phyloP scores from a whole-genome alignment of 1,140 invertebrate species.

The Megathymus violae region DNA sequence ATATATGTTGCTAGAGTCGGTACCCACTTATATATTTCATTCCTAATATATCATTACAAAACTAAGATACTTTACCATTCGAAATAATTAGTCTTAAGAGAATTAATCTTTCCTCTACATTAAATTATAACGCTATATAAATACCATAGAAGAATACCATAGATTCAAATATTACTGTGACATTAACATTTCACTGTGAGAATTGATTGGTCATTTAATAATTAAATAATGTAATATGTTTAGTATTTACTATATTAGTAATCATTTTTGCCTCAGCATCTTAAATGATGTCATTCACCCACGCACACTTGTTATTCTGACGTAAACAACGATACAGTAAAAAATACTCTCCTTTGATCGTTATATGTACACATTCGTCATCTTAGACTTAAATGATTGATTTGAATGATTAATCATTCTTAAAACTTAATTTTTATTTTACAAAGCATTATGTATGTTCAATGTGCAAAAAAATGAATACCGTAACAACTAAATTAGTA shows the following conservation, averaged over 20 bases:
- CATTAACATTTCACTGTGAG: slow-evolving; percentile 1
- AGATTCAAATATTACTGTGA: not conserved
- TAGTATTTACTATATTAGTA: slow-evolving; percentile 72
- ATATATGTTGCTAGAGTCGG: too few relatives aligned
- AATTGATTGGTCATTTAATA: slow-evolving; percentile 24
- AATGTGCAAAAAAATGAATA: not conserved
- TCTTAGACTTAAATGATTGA: not conserved
- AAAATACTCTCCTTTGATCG: slow-evolving; percentile 33
- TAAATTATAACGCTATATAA: too few relatives aligned
- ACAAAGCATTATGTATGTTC: not conserved
- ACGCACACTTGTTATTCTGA: slow-evolving; percentile 18
- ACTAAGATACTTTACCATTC: too few relatives aligned
- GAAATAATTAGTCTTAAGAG: too few relatives aligned
- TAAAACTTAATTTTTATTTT: not conserved
- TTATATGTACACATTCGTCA: slow-evolving; percentile 7
- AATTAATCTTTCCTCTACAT: not conserved
- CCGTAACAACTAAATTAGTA: not conserved
- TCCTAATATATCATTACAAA: too few relatives aligned
- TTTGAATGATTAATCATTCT: not conserved
- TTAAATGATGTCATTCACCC: slow-evolving; percentile 67
- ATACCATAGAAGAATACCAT: too few relatives aligned
- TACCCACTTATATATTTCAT: too few relatives aligned
- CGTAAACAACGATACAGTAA: slow-evolving; percentile 11
- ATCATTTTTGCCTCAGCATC: slow-evolving; percentile 55
- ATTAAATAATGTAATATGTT: slow-evolving; percentile 23